Percentiles rank a stretch among this genome's conserved stretches.
Evolutionary conservation across 2,888 invertebrate genomes (phyloP).

Genomic region (Synanthedon myopaeformis): DNA sequence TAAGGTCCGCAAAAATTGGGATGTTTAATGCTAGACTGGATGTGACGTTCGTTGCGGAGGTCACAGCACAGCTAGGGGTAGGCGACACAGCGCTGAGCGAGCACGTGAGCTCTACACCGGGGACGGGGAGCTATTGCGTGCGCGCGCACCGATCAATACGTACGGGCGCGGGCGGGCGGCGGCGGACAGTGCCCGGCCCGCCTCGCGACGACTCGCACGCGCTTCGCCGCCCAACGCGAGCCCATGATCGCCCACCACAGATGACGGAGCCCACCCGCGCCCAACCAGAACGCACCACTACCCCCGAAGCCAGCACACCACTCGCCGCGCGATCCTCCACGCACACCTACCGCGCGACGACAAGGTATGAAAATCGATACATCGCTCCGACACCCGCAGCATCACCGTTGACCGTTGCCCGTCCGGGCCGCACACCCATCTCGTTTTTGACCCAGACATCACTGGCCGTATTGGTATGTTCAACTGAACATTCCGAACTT

Average conservation of each 20-base stretch:
- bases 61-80: slow-evolving; percentile 1
- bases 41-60: background rate
- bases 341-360: slow-evolving; percentile 31
- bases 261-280: slow-evolving; percentile 67
- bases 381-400: slow-evolving; percentile 27
- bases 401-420: slow-evolving; percentile 22
- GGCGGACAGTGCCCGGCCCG: slow-evolving; percentile 56
- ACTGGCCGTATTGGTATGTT: no score
- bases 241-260: slow-evolving; percentile 64
- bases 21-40: no score
- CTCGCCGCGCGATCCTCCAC: slow-evolving; percentile 26
- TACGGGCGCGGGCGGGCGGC: slow-evolving; percentile 30
- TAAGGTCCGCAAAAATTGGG: no score
- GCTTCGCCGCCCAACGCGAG: slow-evolving; percentile 31
- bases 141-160: slow-evolving; percentile 56
- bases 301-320: slow-evolving; percentile 46
- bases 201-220: slow-evolving; percentile 50
- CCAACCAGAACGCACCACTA: slow-evolving; percentile 37
- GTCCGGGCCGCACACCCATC: slow-evolving; percentile 4
- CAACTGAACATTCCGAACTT: no score
- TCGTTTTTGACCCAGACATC: no score
- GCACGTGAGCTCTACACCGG: slow-evolving; percentile 62
- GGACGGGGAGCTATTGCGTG: slow-evolving; percentile 56
- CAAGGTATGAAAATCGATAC: slow-evolving; percentile 44
- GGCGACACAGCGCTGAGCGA: slow-evolving; percentile 13